Percentiles rank a stretch among this genome's conserved stretches.
Evolutionary conservation across 2,888 invertebrate genomes (phyloP).

Genomic region (Troglohyphantes excavatus): DNA sequence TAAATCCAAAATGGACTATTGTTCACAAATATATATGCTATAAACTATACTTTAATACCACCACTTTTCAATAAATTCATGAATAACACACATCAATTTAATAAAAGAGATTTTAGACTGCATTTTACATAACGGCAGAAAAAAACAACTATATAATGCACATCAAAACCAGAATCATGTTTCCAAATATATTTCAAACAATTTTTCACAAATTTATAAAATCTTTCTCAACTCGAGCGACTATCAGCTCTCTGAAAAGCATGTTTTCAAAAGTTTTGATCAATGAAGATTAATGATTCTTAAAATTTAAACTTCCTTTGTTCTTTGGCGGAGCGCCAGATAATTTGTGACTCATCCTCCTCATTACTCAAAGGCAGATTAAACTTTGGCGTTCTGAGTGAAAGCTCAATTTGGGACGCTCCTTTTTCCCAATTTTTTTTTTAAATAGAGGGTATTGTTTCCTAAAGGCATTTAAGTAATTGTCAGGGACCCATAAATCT

Average conservation of each 20-base stretch:
- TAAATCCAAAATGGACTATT: too few relatives aligned
- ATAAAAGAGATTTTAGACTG: too few relatives aligned
- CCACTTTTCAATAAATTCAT: too few relatives aligned
- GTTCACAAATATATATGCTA: too few relatives aligned
- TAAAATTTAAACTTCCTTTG: slow-evolving; percentile 62
- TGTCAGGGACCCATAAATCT: slow-evolving; percentile 58
- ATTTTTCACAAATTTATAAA: background rate
- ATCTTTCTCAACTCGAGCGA: background rate
- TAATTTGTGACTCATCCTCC: slow-evolving; percentile 58
- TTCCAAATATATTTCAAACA: background rate
- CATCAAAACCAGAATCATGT: too few relatives aligned
- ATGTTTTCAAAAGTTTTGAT: slow-evolving; percentile 28
- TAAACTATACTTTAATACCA: too few relatives aligned
- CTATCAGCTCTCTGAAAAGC: background rate
- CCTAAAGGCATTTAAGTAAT: slow-evolving; percentile 62
- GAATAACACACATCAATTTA: too few relatives aligned
- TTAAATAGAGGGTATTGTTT: slow-evolving; percentile 20
- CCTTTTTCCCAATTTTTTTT: slow-evolving; percentile 3
- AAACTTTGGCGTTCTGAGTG: slow-evolving; percentile 65
- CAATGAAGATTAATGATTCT: slow-evolving; percentile 64
- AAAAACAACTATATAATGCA: too few relatives aligned
- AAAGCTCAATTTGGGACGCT: slow-evolving; percentile 63
- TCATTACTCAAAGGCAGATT: slow-evolving; percentile 68
- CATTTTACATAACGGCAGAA: too few relatives aligned
- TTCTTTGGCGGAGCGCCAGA: slow-evolving; percentile 60